Evolutionary conservation across 2,797 vertebrate species (phyloP).

Genomic region (Naso thynnoides): DNA sequence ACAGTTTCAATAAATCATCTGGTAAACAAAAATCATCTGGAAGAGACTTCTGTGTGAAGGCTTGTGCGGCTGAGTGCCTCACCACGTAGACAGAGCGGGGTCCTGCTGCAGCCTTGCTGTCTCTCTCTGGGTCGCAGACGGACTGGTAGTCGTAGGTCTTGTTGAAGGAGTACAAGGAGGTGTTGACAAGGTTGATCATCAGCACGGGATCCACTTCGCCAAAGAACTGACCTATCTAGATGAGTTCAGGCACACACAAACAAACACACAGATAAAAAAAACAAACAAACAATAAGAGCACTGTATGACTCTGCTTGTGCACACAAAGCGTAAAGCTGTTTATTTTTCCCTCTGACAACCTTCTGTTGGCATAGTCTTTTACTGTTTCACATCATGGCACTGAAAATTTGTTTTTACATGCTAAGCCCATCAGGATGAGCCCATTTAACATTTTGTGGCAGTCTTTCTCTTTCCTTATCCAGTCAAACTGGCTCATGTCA

Average conservation of each 20-base stretch:
- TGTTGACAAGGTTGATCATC: slow-evolving; percentile 94
- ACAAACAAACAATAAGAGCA: slow-evolving; percentile 15
- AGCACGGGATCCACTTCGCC: slow-evolving; percentile 96
- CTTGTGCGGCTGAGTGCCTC: slow-evolving; percentile 60
- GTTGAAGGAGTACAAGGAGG: slow-evolving; percentile 94
- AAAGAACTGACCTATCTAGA: slow-evolving; percentile 97
- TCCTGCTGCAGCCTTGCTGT: slow-evolving; percentile 93
- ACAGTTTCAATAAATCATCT: neutral
- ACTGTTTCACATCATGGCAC: neutral
- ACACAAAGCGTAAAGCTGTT: neutral
- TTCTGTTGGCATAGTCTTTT: neutral
- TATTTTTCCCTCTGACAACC: neutral
- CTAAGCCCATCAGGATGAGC: slow-evolving; percentile 2
- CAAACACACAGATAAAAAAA: slow-evolving; percentile 11
- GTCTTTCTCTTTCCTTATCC: neutral
- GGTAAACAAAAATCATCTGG: neutral
- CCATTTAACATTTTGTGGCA: slow-evolving; percentile 1
- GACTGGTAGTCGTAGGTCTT: slow-evolving; percentile 99
- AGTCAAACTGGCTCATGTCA: neutral
- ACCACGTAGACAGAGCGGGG: slow-evolving; percentile 93
- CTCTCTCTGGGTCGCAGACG: slow-evolving; percentile 93
- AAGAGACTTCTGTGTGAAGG: neutral
- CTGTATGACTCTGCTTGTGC: slow-evolving; percentile 6
- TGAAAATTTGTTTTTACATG: slow-evolving; percentile 6
- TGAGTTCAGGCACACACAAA: slow-evolving; percentile 10